Evolutionary conservation across 2,113 vertebrate genomes (phyloP), one percentile per base, ranked within the genome.

Genomic region (Numida meleagris): DNA sequence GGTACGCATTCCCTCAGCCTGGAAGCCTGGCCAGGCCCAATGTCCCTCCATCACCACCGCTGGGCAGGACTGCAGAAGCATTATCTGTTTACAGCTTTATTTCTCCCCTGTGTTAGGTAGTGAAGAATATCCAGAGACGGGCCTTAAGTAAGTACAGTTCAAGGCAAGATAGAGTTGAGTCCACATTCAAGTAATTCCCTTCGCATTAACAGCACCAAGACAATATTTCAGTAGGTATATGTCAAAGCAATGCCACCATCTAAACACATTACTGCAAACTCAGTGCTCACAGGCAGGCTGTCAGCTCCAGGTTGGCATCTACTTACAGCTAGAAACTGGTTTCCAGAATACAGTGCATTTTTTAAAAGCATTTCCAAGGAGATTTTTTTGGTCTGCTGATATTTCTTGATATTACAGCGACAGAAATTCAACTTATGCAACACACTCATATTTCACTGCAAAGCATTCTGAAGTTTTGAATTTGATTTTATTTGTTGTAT

Each of bases 391-490:
- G 16, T 57, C 16, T 0, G 0, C 23, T 82, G 74, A 21, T 82
- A 77, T 82, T 78, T 94, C 12, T 12, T 71, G 82, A 42, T 63
- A 48, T 43, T 73, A 48, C 27, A 89, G 29, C 82, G 90, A 77
- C 42, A 94, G 76, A 43, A 90, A 81, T 86, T 83, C 46, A 92
- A 21, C 25, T 91, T 88, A 88, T 5, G 33, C 73, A 89, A 93
- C 21, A 50, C 6, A n/a, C 62, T 82, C 29, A 18, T 77, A 25
- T 83, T 94, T 70, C 75, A 88, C 3, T 66, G 50, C 46, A 72
- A 95, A 90, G 50, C 17, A 55, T 83, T 82, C 45, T 65, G 67
- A 78, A 70, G 27, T 73, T 90, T 71, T 77, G 61, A 88, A 90
- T 83, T 57, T 72, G 8, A 91, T 86, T 91, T 83, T 29, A 71